These are phyloP conservation scores for Acanthoscelides obtectus DNA, from an alignment of 2,888 invertebrate species.

Conservation along the genomic window DNA sequence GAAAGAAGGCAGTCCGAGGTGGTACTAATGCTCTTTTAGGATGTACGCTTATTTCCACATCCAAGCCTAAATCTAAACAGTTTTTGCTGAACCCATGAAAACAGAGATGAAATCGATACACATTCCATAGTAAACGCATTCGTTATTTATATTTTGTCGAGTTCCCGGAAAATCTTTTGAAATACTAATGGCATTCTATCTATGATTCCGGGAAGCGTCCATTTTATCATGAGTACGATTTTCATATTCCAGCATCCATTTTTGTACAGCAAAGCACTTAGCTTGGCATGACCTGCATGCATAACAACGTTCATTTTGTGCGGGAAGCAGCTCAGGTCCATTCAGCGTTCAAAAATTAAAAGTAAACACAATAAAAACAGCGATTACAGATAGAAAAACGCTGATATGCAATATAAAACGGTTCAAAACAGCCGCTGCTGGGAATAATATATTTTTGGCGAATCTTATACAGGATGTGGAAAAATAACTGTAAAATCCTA, in stretches of 20 bases:
- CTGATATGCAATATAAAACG: background rate
- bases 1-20: too few relatives aligned
- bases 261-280: background rate
- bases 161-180: background rate
- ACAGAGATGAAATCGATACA: too few relatives aligned
- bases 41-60: too few relatives aligned
- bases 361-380: background rate
- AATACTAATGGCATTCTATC: background rate
- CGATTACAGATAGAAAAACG: background rate
- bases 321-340: background rate
- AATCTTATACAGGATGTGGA: too few relatives aligned
- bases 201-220: background rate
- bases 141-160: too few relatives aligned
- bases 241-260: background rate
- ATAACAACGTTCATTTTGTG: background rate
- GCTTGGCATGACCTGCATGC: background rate
- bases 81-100: too few relatives aligned
- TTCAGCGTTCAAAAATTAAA: background rate
- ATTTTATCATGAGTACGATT: background rate
- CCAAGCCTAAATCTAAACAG: too few relatives aligned
- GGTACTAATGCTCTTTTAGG: too few relatives aligned
- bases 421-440: background rate
- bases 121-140: too few relatives aligned
- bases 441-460: too few relatives aligned
- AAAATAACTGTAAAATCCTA: too few relatives aligned